These are phyloP conservation scores for Nannobrachium achirus DNA, from an alignment of 2,113 vertebrate species.

Conservation along the genomic window DNA sequence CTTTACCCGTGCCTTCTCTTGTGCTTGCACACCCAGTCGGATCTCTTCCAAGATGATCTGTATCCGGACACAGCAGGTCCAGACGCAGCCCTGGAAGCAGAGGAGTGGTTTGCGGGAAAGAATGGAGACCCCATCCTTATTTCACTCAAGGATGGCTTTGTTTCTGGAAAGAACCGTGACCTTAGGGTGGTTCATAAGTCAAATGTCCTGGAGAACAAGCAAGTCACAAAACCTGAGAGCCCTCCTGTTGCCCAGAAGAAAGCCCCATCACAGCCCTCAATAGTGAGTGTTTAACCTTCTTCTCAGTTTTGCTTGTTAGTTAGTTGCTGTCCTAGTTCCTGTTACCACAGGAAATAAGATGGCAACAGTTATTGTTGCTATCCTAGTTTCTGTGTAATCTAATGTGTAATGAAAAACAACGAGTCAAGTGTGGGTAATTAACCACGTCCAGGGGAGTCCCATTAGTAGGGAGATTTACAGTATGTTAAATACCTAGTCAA, in stretches of 20 bases:
- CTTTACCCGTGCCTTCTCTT: background rate
- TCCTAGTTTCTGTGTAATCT: too few species aligned
- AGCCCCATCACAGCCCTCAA: conserved; percentile 66
- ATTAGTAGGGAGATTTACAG: too few species aligned
- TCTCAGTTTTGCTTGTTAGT: too few species aligned
- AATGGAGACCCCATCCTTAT: conserved; percentile 92
- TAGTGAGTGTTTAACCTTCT: conserved; percentile 63
- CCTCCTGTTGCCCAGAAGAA: conserved; percentile 82
- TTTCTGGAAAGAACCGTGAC: conserved; percentile 92
- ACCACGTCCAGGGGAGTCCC: too few species aligned
- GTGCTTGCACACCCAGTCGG: conserved; percentile 80
- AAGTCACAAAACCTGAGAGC: conserved; percentile 85
- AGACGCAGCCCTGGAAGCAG: conserved; percentile 90
- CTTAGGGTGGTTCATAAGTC: conserved; percentile 96
- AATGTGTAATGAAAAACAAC: too few species aligned
- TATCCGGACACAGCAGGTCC: conserved; percentile 95
- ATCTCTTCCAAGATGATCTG: conserved; percentile 97
- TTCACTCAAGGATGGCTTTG: conserved; percentile 94
- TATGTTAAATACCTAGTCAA: too few species aligned
- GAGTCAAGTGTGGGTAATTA: too few species aligned
- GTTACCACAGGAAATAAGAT: too few species aligned
- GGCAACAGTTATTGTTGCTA: too few species aligned
- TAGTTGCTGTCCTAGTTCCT: too few species aligned
- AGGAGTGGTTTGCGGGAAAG: conserved; percentile 96
- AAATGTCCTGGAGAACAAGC: conserved; percentile 92